A percentile compares a stretch with the other conserved stretches of the same genome.
phyloP scores from a whole-genome alignment of 23 tunicate genomes.

The Diplosoma virens region DNA sequence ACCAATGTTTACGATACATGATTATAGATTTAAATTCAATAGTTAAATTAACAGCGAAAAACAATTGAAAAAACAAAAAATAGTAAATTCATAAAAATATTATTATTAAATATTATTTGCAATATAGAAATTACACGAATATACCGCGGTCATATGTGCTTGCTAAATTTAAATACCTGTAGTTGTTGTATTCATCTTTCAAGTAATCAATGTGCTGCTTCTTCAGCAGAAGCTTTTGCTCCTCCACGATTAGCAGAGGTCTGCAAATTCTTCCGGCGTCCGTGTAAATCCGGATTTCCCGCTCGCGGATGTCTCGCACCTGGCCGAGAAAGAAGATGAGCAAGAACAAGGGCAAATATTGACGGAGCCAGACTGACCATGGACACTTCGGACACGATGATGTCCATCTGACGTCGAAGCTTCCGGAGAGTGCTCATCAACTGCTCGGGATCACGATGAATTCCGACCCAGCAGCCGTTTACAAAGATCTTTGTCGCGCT shows the following conservation, averaged over 20 bases:
- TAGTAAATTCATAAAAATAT: too few relatives aligned
- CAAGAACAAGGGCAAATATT: not conserved
- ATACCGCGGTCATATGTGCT: too few relatives aligned
- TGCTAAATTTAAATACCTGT: too few relatives aligned
- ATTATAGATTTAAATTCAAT: too few relatives aligned
- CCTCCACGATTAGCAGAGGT: slow-evolving; percentile 94
- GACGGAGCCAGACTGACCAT: slow-evolving; percentile 72
- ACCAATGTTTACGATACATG: too few relatives aligned
- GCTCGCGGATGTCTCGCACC: slow-evolving; percentile 92
- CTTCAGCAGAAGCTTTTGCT: slow-evolving; percentile 92
- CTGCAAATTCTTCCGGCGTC: slow-evolving; percentile 99
- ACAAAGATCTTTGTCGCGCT: slow-evolving; percentile 98
- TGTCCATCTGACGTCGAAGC: slow-evolving; percentile 97
- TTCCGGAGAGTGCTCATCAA: slow-evolving; percentile 94
- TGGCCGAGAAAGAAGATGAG: not conserved
- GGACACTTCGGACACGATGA: slow-evolving; percentile 99
- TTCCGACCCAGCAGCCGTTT: slow-evolving; percentile 99
- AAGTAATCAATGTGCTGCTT: slow-evolving; percentile 84
- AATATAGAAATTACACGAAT: too few relatives aligned
- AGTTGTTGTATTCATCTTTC: slow-evolving; percentile 90
- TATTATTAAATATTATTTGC: too few relatives aligned
- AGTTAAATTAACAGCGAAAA: too few relatives aligned
- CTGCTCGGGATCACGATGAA: slow-evolving; percentile 98
- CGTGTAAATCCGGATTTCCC: slow-evolving; percentile 98
- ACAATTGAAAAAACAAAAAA: too few relatives aligned